Conservation (phyloP, 2,888 invertebrate genomes). For the Celastrina argiolus region DNA sequence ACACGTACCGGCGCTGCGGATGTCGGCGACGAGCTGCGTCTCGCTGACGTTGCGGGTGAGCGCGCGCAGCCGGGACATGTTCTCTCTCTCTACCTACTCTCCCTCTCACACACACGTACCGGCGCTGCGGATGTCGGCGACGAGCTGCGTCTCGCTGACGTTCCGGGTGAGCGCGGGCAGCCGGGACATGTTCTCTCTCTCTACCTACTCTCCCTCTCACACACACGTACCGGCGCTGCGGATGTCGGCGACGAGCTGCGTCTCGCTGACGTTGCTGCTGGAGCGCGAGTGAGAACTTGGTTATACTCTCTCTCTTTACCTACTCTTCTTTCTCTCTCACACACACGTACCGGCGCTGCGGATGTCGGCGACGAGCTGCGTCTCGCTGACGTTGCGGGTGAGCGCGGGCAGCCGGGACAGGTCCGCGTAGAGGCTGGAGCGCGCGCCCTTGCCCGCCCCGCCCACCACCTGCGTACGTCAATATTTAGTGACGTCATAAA, state of each 20-base stretch:
- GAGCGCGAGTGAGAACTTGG: too few relatives aligned
- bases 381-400: constrained; percentile 91
- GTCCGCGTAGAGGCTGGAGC: constrained; percentile 79
- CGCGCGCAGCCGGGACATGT: too few relatives aligned
- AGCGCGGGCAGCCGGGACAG: constrained; percentile 81
- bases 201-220: neutral
- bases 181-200: constrained; percentile 71
- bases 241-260: constrained; percentile 88
- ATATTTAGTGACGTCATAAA: too few relatives aligned
- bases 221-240: constrained; percentile 81
- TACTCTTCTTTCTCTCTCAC: too few relatives aligned
- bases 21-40: constrained; percentile 88
- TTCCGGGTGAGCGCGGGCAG: constrained; percentile 85
- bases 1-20: constrained; percentile 83
- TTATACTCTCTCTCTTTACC: too few relatives aligned
- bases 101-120: constrained; percentile 64
- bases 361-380: constrained; percentile 88
- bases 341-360: constrained; percentile 81
- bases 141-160: constrained; percentile 92
- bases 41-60: constrained; percentile 95
- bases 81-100: too few relatives aligned
- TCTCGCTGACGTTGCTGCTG: constrained; percentile 94
- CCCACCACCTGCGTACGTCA: neutral
- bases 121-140: constrained; percentile 85
- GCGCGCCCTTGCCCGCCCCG: constrained; percentile 48